Base-by-base conservation (phyloP, 1,140 invertebrate genomes). In the Stenopsyche tienmushanensis region DNA sequence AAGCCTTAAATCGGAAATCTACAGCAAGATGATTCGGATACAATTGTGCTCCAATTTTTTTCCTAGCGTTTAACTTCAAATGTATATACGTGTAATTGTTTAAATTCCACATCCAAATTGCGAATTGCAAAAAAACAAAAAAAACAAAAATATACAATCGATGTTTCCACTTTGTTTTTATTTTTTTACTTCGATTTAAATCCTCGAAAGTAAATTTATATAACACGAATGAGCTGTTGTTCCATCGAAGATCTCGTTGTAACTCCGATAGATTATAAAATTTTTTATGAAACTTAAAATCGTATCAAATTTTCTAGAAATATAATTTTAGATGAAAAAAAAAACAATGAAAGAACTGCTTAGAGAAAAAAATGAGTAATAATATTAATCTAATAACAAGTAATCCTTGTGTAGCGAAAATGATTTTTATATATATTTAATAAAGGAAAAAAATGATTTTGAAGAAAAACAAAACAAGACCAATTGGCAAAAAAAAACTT, bases 371-470 rank as follows among this genome's bases (percentile, higher is more conserved):
- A 62, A 47, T 60, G 44, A 60, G 23, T 60, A 29, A 57, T 57
- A 57, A 25, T 60, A 60, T 17, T 57, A 29, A 53, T 26, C n/a
- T 10, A 57, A 41, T 41, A 8, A 17, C 18, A 24, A 53, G 50
- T 53, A 53, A 18, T 60, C 23, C 15, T 15, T 60, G 18, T 49
- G 41, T 60, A 45, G 42, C 44, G 21, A 21, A 52, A 50, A 15
- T 52, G 29, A 62, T 62, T 62, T 62, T 52, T 62, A 62, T 62
- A 60, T 57, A 60, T 60, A 60, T 60, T 60, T 45, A 60, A 60
- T 49, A 47, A 18, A 23, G 57, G 29, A 20, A 42, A 42, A 57
- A 57, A 41, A 60, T 34, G 42, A 57, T 57, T 57, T 57, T 42
- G 39, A 49, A 60, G 21, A 62, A 52, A 62, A 25, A 45, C 23